Conservation (phyloP, 53 echinoderm and acorn worm genomes). For the Mesocentrotus franciscanus region DNA sequence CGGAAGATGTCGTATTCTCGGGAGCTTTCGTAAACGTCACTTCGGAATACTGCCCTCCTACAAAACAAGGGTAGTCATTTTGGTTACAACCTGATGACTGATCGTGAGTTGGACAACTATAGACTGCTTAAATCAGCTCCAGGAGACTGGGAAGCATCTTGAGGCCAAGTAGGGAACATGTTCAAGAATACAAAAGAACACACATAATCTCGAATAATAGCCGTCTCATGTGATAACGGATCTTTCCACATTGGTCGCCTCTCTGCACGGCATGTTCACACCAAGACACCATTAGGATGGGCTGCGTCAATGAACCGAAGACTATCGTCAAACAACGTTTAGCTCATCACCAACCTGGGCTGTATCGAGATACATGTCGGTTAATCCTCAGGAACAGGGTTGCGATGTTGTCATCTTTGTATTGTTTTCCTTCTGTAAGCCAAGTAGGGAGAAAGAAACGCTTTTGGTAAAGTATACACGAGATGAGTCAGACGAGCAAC, state of each 20-base stretch:
- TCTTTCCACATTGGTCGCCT: background rate
- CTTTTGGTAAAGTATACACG: background rate
- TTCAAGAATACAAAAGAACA: background rate
- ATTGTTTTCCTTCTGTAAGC: constrained; percentile 24
- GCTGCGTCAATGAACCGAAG: background rate
- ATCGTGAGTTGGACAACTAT: too few relatives aligned
- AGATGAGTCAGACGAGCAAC: background rate
- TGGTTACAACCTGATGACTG: too few relatives aligned
- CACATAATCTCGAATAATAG: too few relatives aligned
- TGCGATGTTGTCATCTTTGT: constrained; percentile 40
- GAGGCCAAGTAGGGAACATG: too few relatives aligned
- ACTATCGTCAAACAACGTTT: background rate
- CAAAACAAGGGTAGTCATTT: too few relatives aligned
- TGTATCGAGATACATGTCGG: background rate
- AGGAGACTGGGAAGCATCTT: too few relatives aligned
- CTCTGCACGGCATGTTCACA: background rate
- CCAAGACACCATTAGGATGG: background rate
- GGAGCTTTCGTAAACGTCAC: too few relatives aligned
- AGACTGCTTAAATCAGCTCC: too few relatives aligned
- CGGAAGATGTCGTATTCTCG: too few relatives aligned
- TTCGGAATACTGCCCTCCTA: too few relatives aligned
- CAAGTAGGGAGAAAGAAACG: background rate
- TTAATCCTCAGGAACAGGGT: background rate
- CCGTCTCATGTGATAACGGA: background rate
- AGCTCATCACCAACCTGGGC: background rate